Evolutionary conservation across 2,797 vertebrate genomes (phyloP).

Genomic region (Alcedo quadribrachys): DNA sequence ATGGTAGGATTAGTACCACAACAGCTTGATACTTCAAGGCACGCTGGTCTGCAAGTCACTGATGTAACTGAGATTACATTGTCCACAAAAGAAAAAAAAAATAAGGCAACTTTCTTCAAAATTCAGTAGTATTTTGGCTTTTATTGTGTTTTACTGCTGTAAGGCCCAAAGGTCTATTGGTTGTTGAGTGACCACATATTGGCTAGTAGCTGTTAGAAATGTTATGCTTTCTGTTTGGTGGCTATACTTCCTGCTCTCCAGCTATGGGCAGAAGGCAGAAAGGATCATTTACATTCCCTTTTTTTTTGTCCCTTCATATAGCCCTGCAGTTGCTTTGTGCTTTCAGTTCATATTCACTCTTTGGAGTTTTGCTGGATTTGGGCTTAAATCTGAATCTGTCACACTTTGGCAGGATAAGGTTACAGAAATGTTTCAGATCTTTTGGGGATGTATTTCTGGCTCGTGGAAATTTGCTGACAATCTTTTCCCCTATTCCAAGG

Average conservation of each 20-base stretch:
- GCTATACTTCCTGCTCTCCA: background rate
- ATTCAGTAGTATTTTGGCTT: background rate
- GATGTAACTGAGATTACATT: background rate
- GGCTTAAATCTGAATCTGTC: background rate
- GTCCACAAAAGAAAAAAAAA: background rate
- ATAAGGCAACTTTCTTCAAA: background rate
- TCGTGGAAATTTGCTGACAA: background rate
- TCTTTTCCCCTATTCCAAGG: background rate
- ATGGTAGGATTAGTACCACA: background rate
- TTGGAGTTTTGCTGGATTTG: background rate
- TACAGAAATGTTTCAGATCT: background rate
- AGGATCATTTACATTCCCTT: background rate
- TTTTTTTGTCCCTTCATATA: background rate
- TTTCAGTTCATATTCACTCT: background rate
- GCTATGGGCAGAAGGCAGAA: background rate
- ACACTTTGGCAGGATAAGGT: background rate
- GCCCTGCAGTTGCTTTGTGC: background rate
- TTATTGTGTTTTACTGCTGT: background rate
- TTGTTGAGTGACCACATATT: background rate
- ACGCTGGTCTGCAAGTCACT: background rate
- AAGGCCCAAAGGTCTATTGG: background rate
- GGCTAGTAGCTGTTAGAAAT: background rate
- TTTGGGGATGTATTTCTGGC: slow-evolving; percentile 9
- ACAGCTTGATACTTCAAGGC: background rate
- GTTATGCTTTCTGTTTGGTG: background rate